Base-by-base conservation (phyloP, 1,140 invertebrate genomes). In the Spodoptera frugiperda region DNA sequence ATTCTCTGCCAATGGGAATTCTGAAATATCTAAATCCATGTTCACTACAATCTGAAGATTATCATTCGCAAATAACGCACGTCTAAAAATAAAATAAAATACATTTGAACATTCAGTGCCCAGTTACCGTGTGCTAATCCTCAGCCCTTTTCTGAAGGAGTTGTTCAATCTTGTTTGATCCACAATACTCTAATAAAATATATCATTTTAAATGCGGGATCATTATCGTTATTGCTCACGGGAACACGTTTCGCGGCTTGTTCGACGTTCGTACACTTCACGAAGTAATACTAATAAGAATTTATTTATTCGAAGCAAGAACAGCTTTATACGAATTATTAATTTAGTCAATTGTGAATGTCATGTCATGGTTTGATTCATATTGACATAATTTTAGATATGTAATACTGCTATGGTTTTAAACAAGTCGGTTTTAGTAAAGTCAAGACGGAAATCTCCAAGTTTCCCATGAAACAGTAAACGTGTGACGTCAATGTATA, bases 131-230 rank as follows among this genome's bases (percentile, higher is more conserved):
- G 30, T 82, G 19, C 67, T 46, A 15, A 11, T 30, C 4, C 19
- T 12, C 46, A 82, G 51, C 46, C 63, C 48, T 30, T 51, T 55
- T 77, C 76, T 78, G 44, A 49, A 77, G 59, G 54, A 79, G 71
- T 75, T 72, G 76, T 81, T 82, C 78, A 80, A 8, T 46, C 70
- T 61, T 73, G 55, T 73, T 73, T 48, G 44, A 21, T 30, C 39
- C 44, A 73, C 71, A 73, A 73, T 51, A 25, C 54, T 55, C 55
- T 73, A 73, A 73, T 73, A 61, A 73, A 57, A 65, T 68, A 71
- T 82, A 81, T 78, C 78, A 81, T 84, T 83, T 54, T 80, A 84
- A 85, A 82, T 82, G 81, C 77, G 75, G 79, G 63, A 78, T 83
- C 78, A 84, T 86, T 84, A 87, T 82, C 55, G 14, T 61, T 71